Evolutionary conservation across 1,140 invertebrate genomes (phyloP).

Genomic region (Leptonema lineaticorne): DNA sequence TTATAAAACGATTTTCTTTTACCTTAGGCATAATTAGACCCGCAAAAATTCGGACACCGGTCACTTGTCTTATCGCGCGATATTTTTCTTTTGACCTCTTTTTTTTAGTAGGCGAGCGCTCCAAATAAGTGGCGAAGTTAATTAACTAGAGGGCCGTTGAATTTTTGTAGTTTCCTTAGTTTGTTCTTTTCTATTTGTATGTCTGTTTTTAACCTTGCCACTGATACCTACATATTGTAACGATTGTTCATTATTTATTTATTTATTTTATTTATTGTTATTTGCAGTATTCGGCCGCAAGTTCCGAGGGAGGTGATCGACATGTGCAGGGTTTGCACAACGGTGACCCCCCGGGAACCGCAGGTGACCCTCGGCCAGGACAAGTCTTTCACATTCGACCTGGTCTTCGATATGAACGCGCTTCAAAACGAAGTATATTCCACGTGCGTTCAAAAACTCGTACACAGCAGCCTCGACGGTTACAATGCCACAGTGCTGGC

Average conservation of each 20-base stretch:
- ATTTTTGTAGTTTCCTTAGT: not conserved
- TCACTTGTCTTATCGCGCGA: not conserved
- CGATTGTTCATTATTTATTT: not conserved
- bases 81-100: conserved; percentile 3
- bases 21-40: not conserved
- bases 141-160: conserved; percentile 2
- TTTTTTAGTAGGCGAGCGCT: not conserved
- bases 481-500: conserved; percentile 96
- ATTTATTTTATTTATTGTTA: not conserved
- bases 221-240: no score
- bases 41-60: not conserved
- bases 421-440: conserved; percentile 78
- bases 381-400: conserved; percentile 96
- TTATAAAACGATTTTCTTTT: not conserved
- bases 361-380: conserved; percentile 92
- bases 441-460: conserved; percentile 80
- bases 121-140: not conserved
- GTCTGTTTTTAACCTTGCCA: not conserved
- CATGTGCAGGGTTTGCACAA: conserved; percentile 91
- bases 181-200: not conserved
- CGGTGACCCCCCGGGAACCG: conserved; percentile 82
- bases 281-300: conserved; percentile 88
- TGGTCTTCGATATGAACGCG: conserved; percentile 84
- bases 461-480: conserved; percentile 86
- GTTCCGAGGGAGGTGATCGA: conserved; percentile 90